Base-by-base conservation (phyloP, 2,113 vertebrate genomes). In the Sander lucioperca region DNA sequence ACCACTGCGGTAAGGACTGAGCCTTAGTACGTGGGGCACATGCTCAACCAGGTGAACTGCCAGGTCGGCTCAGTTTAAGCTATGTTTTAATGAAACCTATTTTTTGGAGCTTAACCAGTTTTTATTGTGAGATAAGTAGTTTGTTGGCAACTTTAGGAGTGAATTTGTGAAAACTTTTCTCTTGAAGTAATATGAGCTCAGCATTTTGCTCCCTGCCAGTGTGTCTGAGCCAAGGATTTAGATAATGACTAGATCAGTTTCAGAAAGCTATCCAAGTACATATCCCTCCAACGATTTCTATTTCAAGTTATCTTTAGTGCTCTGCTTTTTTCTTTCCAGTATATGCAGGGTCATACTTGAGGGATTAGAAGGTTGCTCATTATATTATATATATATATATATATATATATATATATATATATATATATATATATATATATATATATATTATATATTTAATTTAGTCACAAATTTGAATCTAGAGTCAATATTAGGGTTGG, bases 231-330 rank as follows among this genome's bases (percentile, higher is more conserved):
- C 39, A 61, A 56, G 63, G 64, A 71, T 74, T 74, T 65, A 71
- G 53, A 67, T 73, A 62, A 88, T 76, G 50, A 70, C 61, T 47
- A 56, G 15, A 36, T 82, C 65, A 74, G n/a, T 66, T 69, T 68
- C 48, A 53, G 45, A 67, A 53, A 75, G 62, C 43, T 48, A 10
- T 64, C 47, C 58, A 65, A 63, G 36, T 51, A 43, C 13, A 61
- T 30, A 47, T 23, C 39, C 50, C 57, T 78, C 13, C 69, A 48
- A 15, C 62, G 62, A 68, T 67, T 79, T 62, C 63, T 27, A 25
- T 45, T 53, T 74, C 27, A 57, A 21, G 57, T 57, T 21, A 62
- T 74, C 57, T 58, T 33, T 14, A 15, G 47, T 9, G 39, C 39
- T 43, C 27, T 51, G 15, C 1, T 36, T 48, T 71, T 69, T 21